These are phyloP conservation scores for Philypnodon macrostomus DNA, from an alignment of 2,797 vertebrate genomes.

Conservation along the genomic window DNA sequence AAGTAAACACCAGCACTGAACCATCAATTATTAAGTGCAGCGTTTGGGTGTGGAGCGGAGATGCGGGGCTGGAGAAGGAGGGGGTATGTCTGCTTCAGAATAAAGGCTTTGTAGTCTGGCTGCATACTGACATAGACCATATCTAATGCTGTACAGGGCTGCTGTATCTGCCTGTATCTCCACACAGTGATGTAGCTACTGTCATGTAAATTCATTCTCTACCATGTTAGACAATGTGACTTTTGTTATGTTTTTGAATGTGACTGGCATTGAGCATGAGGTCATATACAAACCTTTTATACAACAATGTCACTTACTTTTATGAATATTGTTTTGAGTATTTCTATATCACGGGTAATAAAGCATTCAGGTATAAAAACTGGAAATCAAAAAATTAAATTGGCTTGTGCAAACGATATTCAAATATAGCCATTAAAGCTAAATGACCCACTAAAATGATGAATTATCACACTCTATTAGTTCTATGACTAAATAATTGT, in stretches of 20 bases:
- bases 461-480: neutral
- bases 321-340: too few species aligned
- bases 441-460: neutral
- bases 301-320: too few species aligned
- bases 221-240: neutral
- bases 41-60: constrained; percentile 18
- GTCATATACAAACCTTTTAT: too few species aligned
- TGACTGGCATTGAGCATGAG: neutral
- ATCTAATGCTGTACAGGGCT: constrained; percentile 14
- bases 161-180: neutral
- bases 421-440: neutral
- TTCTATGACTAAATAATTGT: neutral
- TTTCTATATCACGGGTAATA: too few species aligned
- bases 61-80: constrained; percentile 17
- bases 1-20: constrained; percentile 46
- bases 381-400: too few species aligned
- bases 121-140: constrained; percentile 17
- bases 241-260: neutral
- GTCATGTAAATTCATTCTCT: neutral
- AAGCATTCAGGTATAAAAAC: too few species aligned
- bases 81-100: constrained; percentile 24
- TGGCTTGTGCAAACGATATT: neutral
- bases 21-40: constrained; percentile 55
- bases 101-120: constrained; percentile 41
- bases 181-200: neutral